Evolutionary conservation across 23 tunicate species (phyloP).

Genomic region (Corella eumyota): DNA sequence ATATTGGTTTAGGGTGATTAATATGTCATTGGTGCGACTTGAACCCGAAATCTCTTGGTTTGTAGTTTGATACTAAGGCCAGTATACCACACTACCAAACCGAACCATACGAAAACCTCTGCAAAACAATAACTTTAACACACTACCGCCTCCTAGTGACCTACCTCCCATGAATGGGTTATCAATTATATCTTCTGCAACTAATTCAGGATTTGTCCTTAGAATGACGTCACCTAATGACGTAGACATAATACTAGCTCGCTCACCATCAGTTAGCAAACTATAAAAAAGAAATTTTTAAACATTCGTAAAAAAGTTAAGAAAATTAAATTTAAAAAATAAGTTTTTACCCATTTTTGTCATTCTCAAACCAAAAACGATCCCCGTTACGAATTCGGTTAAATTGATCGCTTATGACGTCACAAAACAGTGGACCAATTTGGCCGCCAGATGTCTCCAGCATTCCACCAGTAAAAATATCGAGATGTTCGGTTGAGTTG

Average conservation of each 20-base stretch:
- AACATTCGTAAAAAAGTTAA: background rate
- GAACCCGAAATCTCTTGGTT: no score
- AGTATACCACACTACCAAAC: no score
- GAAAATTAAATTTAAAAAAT: background rate
- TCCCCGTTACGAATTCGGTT: conserved; percentile 66
- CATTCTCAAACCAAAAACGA: conserved; percentile 86
- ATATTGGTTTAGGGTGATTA: no score
- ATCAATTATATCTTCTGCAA: no score
- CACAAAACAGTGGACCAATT: conserved; percentile 60
- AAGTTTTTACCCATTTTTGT: conserved; percentile 26
- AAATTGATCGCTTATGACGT: conserved; percentile 61
- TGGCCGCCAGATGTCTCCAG: conserved; percentile 39
- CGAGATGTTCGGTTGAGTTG: conserved; percentile 41
- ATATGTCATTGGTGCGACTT: no score
- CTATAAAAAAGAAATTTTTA: conserved; percentile 2
- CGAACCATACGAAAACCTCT: no score
- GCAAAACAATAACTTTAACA: no score
- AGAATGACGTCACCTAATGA: conserved; percentile 61
- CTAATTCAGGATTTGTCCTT: conserved; percentile 49
- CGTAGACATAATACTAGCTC: background rate
- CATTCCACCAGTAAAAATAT: conserved; percentile 70
- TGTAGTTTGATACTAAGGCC: no score
- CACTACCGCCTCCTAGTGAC: no score
- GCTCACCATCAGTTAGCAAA: conserved; percentile 5
- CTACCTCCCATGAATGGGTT: no score